Evolutionary conservation across 2,888 invertebrate genomes (phyloP).

Genomic region (Lasioglossum calceatum): DNA sequence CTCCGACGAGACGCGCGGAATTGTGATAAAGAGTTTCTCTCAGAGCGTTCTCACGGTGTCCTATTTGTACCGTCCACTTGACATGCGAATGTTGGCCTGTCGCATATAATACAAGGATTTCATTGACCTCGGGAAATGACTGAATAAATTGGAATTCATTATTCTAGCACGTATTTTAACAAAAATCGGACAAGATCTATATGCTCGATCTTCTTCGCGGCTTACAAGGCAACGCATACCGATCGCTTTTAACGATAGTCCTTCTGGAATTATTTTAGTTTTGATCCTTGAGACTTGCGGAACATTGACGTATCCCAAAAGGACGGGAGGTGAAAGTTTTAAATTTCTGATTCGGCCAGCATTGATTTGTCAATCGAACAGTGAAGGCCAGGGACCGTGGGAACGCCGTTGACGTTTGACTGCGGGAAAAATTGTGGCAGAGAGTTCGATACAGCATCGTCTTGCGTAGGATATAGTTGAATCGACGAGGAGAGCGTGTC

Average conservation of each 20-base stretch:
- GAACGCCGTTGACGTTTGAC: not conserved
- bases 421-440: not conserved
- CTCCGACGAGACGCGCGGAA: constrained; percentile 18
- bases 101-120: not conserved
- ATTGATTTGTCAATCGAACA: not conserved
- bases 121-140: not conserved
- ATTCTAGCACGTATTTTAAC: not conserved
- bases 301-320: not conserved
- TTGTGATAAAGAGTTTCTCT: constrained; percentile 44
- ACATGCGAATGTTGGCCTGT: not conserved
- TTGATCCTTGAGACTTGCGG: not conserved
- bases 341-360: not conserved
- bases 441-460: constrained; percentile 6
- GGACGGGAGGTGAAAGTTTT: not conserved
- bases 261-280: not conserved
- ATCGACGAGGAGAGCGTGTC: constrained; percentile 22
- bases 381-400: not conserved
- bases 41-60: not conserved
- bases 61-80: not conserved
- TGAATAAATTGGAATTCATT: not conserved
- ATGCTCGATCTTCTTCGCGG: not conserved
- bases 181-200: not conserved
- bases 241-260: not conserved
- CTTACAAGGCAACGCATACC: not conserved
- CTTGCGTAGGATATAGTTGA: constrained; percentile 18